Evolutionary conservation across 30 jellyfish, hydroid and myxozoan genomes (phyloP).

Genomic region (Clytia hemisphaerica): DNA sequence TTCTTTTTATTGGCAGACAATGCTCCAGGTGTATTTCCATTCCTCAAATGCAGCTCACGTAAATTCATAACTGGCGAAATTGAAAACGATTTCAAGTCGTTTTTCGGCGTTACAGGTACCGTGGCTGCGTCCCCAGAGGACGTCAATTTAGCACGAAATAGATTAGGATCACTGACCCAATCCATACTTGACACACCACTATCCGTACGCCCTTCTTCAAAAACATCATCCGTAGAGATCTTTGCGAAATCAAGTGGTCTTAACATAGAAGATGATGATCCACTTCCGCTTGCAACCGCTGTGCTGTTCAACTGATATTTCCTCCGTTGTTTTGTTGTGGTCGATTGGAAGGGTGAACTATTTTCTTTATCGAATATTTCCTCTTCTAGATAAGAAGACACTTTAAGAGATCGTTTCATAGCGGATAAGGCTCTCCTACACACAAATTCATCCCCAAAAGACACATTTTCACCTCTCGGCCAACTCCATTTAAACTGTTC

Average conservation of each 20-base stretch:
- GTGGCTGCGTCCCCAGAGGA: too few species aligned
- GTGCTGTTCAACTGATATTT: conserved; percentile 15
- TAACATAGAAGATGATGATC: too few species aligned
- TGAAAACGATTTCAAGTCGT: too few species aligned
- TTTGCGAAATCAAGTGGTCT: too few species aligned
- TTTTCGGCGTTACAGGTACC: too few species aligned
- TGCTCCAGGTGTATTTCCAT: too few species aligned
- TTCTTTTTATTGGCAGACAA: conserved; percentile 8
- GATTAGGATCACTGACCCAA: background rate
- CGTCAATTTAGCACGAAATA: background rate
- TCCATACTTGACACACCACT: conserved; percentile 24
- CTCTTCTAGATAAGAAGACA: conserved; percentile 8
- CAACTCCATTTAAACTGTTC: background rate
- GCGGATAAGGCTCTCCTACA: conserved; percentile 24
- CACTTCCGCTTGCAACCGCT: background rate
- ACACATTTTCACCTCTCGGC: background rate
- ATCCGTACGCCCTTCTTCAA: conserved; percentile 4
- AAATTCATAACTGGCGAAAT: conserved; percentile 13
- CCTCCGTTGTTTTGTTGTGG: background rate
- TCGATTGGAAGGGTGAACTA: too few species aligned
- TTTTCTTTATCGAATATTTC: conserved; percentile 28
- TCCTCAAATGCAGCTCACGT: background rate
- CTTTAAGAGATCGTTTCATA: conserved; percentile 9
- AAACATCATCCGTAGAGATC: background rate
- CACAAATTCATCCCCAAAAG: conserved; percentile 14